A percentile compares a stretch with the other conserved stretches of the same genome.
These are phyloP conservation scores for Drosophila carrolli DNA, from an alignment of 1,140 invertebrate genomes.

Conservation along the genomic window DNA sequence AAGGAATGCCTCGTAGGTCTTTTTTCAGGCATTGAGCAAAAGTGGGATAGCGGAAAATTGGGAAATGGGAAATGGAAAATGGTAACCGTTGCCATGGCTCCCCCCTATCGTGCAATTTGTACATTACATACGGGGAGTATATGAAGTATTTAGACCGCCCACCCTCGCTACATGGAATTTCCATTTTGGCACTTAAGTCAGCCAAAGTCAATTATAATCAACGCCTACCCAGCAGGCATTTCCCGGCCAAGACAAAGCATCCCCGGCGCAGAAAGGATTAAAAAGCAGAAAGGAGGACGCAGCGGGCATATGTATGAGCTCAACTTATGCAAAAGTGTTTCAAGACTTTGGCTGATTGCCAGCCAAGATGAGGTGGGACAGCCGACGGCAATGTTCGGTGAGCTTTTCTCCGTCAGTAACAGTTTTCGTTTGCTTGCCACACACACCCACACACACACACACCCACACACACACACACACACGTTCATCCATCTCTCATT, in stretches of 20 bases:
- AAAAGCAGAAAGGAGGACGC: conserved; percentile 41
- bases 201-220: conserved; percentile 83
- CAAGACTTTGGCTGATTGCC: conserved; percentile 73
- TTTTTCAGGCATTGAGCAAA: conserved; percentile 11
- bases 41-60: conserved; percentile 20
- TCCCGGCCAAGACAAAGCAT: conserved; percentile 41
- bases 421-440: too few relatives aligned
- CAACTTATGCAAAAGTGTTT: conserved; percentile 74
- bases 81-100: conserved; percentile 15
- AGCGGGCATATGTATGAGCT: conserved; percentile 23
- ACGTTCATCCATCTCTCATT: conserved; percentile 33
- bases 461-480: too few relatives aligned
- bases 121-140: background rate
- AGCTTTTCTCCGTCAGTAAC: too few relatives aligned
- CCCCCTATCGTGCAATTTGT: too few relatives aligned
- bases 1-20: conserved; percentile 8
- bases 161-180: conserved; percentile 61
- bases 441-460: background rate
- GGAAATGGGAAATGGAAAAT: conserved; percentile 26
- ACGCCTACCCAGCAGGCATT: conserved; percentile 30
- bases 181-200: conserved; percentile 80
- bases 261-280: conserved; percentile 65
- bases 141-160: background rate
- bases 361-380: conserved; percentile 19
- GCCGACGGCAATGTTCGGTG: conserved; percentile 3